Percentiles rank a stretch among this genome's conserved stretches.
Conservation (phyloP, 2,797 vertebrate species). For the Eospalax fontanierii region DNA sequence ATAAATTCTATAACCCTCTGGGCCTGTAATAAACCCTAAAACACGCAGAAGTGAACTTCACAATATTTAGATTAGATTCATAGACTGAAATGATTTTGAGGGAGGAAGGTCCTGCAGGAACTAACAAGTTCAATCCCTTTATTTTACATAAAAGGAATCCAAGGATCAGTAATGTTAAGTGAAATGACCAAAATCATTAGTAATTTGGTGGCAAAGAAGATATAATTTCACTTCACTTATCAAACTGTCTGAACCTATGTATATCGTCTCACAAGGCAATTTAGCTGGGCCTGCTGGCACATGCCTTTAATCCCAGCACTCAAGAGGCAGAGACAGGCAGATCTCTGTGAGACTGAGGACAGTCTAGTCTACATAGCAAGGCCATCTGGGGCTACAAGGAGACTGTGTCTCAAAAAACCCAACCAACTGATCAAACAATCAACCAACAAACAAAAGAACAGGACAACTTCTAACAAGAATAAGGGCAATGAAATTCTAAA, state of each 20-base stretch:
- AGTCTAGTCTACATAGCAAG: no score
- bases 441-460: no score
- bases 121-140: not conserved
- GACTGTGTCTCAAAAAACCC: no score
- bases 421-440: no score
- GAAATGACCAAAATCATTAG: not conserved
- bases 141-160: not conserved
- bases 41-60: not conserved
- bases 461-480: no score
- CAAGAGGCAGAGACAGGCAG: no score
- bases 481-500: not conserved
- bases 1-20: not conserved
- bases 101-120: not conserved
- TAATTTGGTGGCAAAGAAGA: not conserved
- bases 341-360: no score
- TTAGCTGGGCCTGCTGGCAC: no score
- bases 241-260: not conserved
- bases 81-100: not conserved
- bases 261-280: not conserved
- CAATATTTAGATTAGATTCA: not conserved
- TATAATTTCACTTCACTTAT: not conserved
- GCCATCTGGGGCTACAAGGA: no score
- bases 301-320: no score
- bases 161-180: not conserved
- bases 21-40: not conserved